Percentiles rank a stretch among this genome's conserved stretches.
These are phyloP conservation scores for Propithecus coquereli DNA, from an alignment of 2,113 vertebrate genomes.

Conservation along the genomic window DNA sequence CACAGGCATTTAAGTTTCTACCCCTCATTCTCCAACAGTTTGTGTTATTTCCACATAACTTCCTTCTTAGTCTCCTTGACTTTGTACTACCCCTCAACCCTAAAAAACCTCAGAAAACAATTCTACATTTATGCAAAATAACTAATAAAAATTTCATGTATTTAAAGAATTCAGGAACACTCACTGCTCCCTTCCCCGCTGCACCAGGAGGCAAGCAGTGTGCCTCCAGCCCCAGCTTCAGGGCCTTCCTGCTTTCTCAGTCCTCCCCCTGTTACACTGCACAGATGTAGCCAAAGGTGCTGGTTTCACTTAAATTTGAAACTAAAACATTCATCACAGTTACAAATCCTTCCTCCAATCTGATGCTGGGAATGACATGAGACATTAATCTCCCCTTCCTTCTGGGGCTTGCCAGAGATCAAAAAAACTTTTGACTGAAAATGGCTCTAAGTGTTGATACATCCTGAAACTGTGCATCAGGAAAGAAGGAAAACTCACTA, in stretches of 20 bases:
- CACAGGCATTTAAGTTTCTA: not conserved
- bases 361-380: slow-evolving; percentile 38
- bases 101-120: not conserved
- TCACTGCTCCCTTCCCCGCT: not conserved
- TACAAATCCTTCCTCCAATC: slow-evolving; percentile 41
- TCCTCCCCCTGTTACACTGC: not conserved
- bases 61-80: not conserved
- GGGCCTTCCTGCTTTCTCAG: not conserved
- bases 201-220: not conserved
- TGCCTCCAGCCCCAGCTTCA: not conserved
- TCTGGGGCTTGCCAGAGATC: slow-evolving; percentile 38
- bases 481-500: slow-evolving; percentile 19
- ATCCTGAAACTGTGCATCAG: slow-evolving; percentile 42
- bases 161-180: not conserved
- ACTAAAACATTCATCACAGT: slow-evolving; percentile 61
- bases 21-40: not conserved
- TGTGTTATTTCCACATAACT: not conserved
- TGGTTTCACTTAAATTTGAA: slow-evolving; percentile 26
- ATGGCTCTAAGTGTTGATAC: slow-evolving; percentile 34
- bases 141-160: not conserved
- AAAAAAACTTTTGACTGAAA: slow-evolving; percentile 47
- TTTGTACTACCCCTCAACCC: not conserved
- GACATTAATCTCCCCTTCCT: slow-evolving; percentile 64
- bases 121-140: not conserved
- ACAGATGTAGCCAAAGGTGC: slow-evolving; percentile 11